A percentile compares a stretch with the other conserved stretches of the same genome.
Conservation (phyloP, 2,888 invertebrate genomes). For the Drosophila mimica region DNA sequence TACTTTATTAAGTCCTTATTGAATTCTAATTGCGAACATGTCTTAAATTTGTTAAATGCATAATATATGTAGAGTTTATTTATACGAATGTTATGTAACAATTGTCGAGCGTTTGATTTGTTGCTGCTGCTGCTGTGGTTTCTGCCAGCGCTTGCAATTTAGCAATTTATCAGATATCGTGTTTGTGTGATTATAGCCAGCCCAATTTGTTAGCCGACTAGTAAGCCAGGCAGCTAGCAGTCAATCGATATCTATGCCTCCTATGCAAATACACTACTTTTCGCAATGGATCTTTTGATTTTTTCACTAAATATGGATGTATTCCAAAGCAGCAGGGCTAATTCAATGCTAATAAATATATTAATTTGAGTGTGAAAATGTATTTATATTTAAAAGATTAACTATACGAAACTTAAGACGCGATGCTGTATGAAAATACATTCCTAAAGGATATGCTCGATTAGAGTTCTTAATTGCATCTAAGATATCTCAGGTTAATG, state of each 20-base stretch:
- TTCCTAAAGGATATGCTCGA: not conserved
- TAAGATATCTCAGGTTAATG: not conserved
- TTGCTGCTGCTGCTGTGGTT: not conserved
- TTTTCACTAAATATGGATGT: too few relatives aligned
- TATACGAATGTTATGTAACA: slow-evolving; percentile 62
- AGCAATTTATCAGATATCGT: slow-evolving; percentile 15
- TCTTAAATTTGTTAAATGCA: slow-evolving; percentile 58
- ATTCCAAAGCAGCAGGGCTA: not conserved
- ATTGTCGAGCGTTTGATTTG: not conserved
- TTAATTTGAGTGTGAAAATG: not conserved
- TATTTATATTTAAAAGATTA: not conserved
- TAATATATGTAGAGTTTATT: slow-evolving; percentile 72
- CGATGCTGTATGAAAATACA: not conserved
- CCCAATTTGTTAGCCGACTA: not conserved
- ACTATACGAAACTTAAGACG: too few relatives aligned
- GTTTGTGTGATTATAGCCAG: slow-evolving; percentile 10
- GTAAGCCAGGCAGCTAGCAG: not conserved
- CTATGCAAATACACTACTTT: slow-evolving; percentile 7
- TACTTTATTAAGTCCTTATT: slow-evolving; percentile 1
- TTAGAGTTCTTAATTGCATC: not conserved
- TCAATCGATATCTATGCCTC: not conserved
- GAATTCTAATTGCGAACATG: slow-evolving; percentile 58
- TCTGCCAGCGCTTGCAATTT: slow-evolving; percentile 2
- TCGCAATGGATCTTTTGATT: not conserved
- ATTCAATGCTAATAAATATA: not conserved